Base-by-base conservation (phyloP, 2,888 invertebrate species). In the Hyalella azteca region DNA sequence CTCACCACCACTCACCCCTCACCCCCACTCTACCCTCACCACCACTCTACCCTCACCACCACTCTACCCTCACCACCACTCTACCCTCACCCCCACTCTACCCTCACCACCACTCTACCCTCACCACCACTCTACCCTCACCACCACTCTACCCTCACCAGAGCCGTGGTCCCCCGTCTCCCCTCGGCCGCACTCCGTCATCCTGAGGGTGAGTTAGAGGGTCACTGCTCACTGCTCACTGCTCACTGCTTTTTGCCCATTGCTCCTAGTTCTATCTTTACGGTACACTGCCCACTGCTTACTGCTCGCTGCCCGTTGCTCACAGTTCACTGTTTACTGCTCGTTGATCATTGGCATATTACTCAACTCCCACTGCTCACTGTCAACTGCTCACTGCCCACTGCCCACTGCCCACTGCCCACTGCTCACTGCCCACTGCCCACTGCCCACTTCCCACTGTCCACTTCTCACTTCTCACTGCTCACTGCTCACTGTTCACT, bases 201-300 rank as follows among this genome's bases (percentile, higher is more conserved):
- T 41, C 41, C n/a, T 75, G 41, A 40, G 75, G 36, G 75, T 45
- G 26, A 75, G 75, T n/a, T n/a, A n/a, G n/a, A n/a, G n/a, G n/a
- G n/a, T n/a, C n/a, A 54, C n/a, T 54, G 26, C 9, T 22, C 54
- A 19, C 9, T 19, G 9, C n/a, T 54, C n/a, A n/a, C n/a, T 54
- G 1, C 3, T 19, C 3, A 45, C 11, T 3, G 45, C 45, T 19
- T 3, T 11, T 19, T n/a, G 3, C 45, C 13, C 59, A n/a, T 15
- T 22, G 29, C 29, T 1, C 66, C 26, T 29, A n/a, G 32, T 36
- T 26, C 66, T 5, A n/a, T 32, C n/a, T 66, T 36, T 66, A 29
- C 66, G n/a, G 39, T n/a, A 11, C 66, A 39, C 19, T 11, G 32
- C 11, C 39, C 66, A 7, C 9, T 29, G 39, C 66, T 36, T 39